Conservation (phyloP, 2,888 invertebrate species). For the Tridacna gigas region DNA sequence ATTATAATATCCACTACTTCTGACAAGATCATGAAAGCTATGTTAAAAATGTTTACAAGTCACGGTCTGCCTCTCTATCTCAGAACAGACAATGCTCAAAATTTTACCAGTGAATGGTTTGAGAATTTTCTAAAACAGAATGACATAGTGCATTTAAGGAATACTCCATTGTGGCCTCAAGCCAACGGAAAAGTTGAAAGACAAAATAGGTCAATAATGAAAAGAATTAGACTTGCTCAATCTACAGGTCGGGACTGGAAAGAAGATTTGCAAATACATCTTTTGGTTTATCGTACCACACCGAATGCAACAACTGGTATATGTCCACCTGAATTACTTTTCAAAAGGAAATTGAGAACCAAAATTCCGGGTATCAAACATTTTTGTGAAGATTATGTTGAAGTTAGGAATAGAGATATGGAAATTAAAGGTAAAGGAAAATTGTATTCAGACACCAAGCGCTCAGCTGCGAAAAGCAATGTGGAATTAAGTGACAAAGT, state of each 20-base stretch:
- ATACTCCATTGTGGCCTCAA: slow-evolving; percentile 52
- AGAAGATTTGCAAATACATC: slow-evolving; percentile 46
- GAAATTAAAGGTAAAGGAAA: slow-evolving; percentile 26
- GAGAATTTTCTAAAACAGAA: slow-evolving; percentile 25
- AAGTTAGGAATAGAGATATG: slow-evolving; percentile 42
- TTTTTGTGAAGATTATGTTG: background rate
- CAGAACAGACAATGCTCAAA: slow-evolving; percentile 48
- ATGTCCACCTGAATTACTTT: slow-evolving; percentile 53
- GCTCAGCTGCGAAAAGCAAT: slow-evolving; percentile 23
- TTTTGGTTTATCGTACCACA: slow-evolving; percentile 50
- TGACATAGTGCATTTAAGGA: slow-evolving; percentile 38
- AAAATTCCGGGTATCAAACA: slow-evolving; percentile 47
- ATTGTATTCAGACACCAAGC: too few species aligned
- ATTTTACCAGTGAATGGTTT: slow-evolving; percentile 40
- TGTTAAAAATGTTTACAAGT: slow-evolving; percentile 13
- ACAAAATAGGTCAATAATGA: slow-evolving; percentile 59
- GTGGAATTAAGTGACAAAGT: slow-evolving; percentile 43
- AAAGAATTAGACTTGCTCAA: slow-evolving; percentile 54
- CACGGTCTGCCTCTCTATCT: slow-evolving; percentile 38
- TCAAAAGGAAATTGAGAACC: slow-evolving; percentile 44
- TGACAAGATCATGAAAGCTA: slow-evolving; percentile 4
- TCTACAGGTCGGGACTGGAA: slow-evolving; percentile 27
- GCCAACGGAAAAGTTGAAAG: slow-evolving; percentile 61
- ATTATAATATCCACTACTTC: slow-evolving; percentile 9
- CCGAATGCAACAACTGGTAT: slow-evolving; percentile 61